A percentile compares a stretch with the other conserved stretches of the same genome.
Conservation (phyloP, 2,797 vertebrate genomes). For the Gymnopithys bicolor region DNA sequence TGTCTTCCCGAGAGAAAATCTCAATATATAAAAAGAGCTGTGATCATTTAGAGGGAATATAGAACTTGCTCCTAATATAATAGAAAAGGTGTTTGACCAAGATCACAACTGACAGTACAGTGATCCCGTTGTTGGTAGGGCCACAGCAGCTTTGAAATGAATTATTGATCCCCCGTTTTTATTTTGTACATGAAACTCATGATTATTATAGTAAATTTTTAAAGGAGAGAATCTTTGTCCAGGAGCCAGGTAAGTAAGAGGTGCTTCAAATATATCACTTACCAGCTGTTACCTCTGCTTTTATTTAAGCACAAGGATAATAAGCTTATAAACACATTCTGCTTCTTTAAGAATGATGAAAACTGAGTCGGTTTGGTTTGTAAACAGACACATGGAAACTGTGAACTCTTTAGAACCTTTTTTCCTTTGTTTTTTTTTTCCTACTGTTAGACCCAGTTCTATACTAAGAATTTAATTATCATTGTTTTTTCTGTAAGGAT, state of each 20-base stretch:
- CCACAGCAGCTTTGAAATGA: conserved; percentile 24
- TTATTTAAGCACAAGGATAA: not conserved
- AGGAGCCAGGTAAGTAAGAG: not conserved
- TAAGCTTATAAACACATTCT: not conserved
- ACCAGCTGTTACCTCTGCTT: not conserved
- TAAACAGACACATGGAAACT: not conserved
- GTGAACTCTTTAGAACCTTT: not conserved
- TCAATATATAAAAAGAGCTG: not conserved
- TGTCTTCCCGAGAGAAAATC: conserved; percentile 12
- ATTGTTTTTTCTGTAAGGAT: not conserved
- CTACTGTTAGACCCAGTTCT: not conserved
- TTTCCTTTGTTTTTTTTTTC: not conserved
- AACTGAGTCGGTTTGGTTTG: not conserved
- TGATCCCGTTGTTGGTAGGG: not conserved
- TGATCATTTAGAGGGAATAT: conserved; percentile 14
- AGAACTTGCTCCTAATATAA: not conserved
- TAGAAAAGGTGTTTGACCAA: conserved; percentile 32
- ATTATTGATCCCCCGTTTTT: not conserved
- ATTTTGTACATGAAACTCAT: not conserved
- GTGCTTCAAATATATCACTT: not conserved
- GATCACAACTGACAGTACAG: conserved; percentile 34
- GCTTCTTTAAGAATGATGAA: not conserved
- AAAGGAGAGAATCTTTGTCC: not conserved
- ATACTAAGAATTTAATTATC: not conserved
- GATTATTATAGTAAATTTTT: conserved; percentile 1